Evolutionary conservation across 2,113 vertebrate species (phyloP), one percentile per base, ranked within the genome.

Genomic region (Setophaga kirtlandii): DNA sequence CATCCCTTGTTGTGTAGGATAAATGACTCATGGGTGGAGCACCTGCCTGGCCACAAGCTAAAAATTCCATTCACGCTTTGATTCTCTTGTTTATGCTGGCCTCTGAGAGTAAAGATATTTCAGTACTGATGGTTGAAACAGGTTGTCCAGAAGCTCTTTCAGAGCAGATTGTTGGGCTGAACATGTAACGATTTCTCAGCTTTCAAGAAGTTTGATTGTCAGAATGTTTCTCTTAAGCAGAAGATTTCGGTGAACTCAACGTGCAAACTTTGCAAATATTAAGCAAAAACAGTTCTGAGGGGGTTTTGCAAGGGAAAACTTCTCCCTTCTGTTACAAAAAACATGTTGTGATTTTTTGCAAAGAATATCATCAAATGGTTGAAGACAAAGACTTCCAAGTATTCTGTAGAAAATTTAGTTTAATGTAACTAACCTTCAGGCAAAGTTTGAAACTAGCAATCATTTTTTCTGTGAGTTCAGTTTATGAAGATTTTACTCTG

Each of bases 21-120:
- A 87, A 90, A 77, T 90, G 93, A 93, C 67, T 95, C 87, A 95
- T 53, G 88, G 96, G 96, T 94, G 96, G 94, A 94, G 97, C 97
- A 96, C 94, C 95, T 96, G 87, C 89, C 89, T 27, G 56, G 95
- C 97, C 96, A 97, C 97, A 96, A 65, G 67, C 91, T 90, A 91
- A 93, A 97, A 91, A 96, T 97, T 95, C 93, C 94, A 93, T 95
- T 97, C 94, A 91, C 94, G 56, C 93, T 97, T 86, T 94, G 88
- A 94, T 97, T 93, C 63, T 96, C 94, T 90, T 95, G 93, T 96
- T 96, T 94, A 1, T 90, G 55, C 71, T 89, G 55, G 30, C 87
- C 65, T 92, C 83, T 96, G 76, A 44, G 89, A 71, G 69, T 15
- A 5, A 69, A 95, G 89, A 58, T 75, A 46, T 93, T 93, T 95